phyloP scores from a whole-genome alignment of 2,888 invertebrate genomes.

The Schrankia costaestrigalis region DNA sequence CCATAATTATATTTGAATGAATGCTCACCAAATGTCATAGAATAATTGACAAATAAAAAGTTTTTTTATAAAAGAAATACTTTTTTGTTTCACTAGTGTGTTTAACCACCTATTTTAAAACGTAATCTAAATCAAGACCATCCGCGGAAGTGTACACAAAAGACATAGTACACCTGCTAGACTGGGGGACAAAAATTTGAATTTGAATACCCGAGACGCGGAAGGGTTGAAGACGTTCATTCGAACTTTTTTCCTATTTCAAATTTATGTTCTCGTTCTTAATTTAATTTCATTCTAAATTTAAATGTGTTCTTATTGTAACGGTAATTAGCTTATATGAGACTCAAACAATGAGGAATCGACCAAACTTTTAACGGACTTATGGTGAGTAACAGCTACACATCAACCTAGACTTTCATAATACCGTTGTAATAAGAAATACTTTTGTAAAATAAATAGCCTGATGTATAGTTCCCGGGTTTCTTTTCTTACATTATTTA shows the following conservation, averaged over 20 bases:
- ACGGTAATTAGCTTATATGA: constrained; percentile 1
- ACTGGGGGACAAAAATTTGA: constrained; percentile 62
- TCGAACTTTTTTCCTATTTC: constrained; percentile 38
- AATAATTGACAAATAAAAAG: constrained; percentile 7
- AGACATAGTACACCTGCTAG: constrained; percentile 63
- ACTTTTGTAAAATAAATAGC: too few relatives aligned
- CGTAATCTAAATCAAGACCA: constrained; percentile 38
- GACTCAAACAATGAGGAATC: too few relatives aligned
- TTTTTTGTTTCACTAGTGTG: constrained; percentile 7
- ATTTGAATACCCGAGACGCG: constrained; percentile 58
- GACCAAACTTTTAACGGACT: too few relatives aligned
- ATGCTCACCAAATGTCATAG: constrained; percentile 3
- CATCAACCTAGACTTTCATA: too few relatives aligned
- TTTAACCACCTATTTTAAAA: constrained; percentile 26
- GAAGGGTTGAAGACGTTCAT: constrained; percentile 63
- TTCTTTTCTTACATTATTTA: too few relatives aligned
- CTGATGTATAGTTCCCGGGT: too few relatives aligned
- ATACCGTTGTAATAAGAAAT: too few relatives aligned
- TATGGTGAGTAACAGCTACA: too few relatives aligned
- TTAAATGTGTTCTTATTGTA: constrained; percentile 10
- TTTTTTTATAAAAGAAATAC: constrained; percentile 22
- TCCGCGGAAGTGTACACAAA: constrained; percentile 67
- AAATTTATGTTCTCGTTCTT: constrained; percentile 11
- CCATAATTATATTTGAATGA: too few relatives aligned
- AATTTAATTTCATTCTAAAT: constrained; percentile 17